Evolutionary conservation across 2,113 vertebrate genomes (phyloP).

Genomic region (Dasypus novemcinctus): DNA sequence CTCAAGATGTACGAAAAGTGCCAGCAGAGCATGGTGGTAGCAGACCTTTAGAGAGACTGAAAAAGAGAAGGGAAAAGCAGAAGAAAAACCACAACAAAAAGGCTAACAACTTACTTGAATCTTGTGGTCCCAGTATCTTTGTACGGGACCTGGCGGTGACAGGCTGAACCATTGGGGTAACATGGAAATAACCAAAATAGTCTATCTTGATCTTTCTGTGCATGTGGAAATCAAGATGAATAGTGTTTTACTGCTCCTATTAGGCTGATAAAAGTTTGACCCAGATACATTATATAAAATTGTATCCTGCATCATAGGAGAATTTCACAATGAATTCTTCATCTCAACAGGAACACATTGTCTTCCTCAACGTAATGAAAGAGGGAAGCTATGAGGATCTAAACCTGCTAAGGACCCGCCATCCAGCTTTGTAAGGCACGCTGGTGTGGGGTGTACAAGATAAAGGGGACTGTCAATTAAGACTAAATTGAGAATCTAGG

Average conservation of each 20-base stretch:
- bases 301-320: neutral
- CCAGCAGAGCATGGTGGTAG: neutral
- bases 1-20: neutral
- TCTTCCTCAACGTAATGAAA: neutral
- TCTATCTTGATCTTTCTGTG: neutral
- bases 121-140: neutral
- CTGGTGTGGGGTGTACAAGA: neutral
- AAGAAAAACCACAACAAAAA: neutral
- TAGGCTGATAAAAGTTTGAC: slow-evolving; percentile 18
- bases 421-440: neutral
- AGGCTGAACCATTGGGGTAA: neutral
- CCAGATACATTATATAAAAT: neutral
- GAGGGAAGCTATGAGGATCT: neutral
- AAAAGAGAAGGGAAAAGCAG: slow-evolving; percentile 23
- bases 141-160: neutral
- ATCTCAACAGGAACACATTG: neutral
- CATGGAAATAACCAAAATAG: neutral
- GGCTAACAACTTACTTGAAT: neutral
- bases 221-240: slow-evolving; percentile 2
- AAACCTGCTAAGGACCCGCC: neutral
- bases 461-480: neutral
- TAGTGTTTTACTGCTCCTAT: neutral
- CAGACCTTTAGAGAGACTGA: neutral
- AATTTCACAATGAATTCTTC: neutral
- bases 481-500: neutral